Evolutionary conservation across 2,888 invertebrate species (phyloP), one percentile per base, ranked within the genome.

Genomic region (Corythucha ciliata): DNA sequence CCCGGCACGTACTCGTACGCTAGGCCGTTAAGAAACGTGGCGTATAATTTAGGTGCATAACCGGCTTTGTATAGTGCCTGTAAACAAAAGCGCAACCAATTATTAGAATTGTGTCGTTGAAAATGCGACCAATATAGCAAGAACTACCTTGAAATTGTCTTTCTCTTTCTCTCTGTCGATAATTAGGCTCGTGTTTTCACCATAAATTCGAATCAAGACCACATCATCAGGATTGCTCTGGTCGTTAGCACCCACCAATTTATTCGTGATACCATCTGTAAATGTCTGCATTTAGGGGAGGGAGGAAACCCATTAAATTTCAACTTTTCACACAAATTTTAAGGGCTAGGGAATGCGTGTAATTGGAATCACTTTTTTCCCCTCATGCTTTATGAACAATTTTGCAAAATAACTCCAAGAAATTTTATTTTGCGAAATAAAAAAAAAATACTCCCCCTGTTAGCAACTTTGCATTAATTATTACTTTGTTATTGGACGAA

Each of bases 201-300:
- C 96, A 73, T 93, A 94, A 56, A 96, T 79, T 62, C 94, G 76
- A 21, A 96, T 78, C 48, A 96, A 75, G 2, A 94, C 77, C 63
- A 85, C 81, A 63, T 86, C 80, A 53, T 72, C 69, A 32, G 68
- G 69, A 53, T 73, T 69, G 29, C 68, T 69, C 10, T 65, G 64
- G 54, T 65, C 41, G 65, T 76, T 78, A 62, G 85, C 87, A 27
- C 87, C 88, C 49, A 93, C 77, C 62, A 96, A 73, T 69, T 87
- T 90, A 71, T 94, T 94, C 41, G 93, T 91, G 57, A 91, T 87
- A 37, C 94, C 94, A 75, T 92, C 88, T 57, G 90, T 92, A 69
- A 94, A 91, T 65, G 82, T 70, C 92, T 94, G 71, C n/a, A n/a
- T n/a, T n/a, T n/a, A n/a, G n/a, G n/a, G n/a, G n/a, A n/a, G n/a